Base-by-base conservation (phyloP, 2,888 invertebrate species). In the Drosophila gaucha region DNA sequence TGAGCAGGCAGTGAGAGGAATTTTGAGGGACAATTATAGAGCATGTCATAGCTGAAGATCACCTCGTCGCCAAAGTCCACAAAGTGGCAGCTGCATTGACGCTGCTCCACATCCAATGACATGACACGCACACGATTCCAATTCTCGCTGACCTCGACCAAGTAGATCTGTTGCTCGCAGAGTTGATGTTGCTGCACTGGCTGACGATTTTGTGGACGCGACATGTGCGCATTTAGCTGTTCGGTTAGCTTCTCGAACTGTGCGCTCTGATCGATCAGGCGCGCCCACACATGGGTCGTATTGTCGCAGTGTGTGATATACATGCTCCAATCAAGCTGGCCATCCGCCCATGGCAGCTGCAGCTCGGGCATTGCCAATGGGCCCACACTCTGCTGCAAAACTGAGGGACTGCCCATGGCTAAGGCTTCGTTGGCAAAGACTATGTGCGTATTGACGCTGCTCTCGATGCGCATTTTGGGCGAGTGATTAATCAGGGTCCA, bases 41-140 rank as follows among this genome's bases (percentile, higher is more conserved):
- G 92, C 63, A 93, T 92, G 24, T 92, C 89, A 10, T 93, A 90
- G 4, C 92, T 78, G 22, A 95, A 93, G 14, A 90, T 89, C 44
- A 94, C 94, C 67, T 94, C 94, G 74, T 95, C 96, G 0, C 96
- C 96, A 72, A 94, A 94, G 90, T 97, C 97, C 9, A 96, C 95
- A 67, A 96, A 94, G 76, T 95, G 95, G 52, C 95, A 95, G 9
- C 92, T 89, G 20, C 90, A 91, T 4, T 80, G 84, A 1, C 92
- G 93, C 26, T 92, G 91, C 1, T 92, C 91, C 20, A 92, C 92
- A 26, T 93, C 91, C n/a, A 90, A 59, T 24, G 91, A 88, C 41
- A 93, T 91, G 2, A 94, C 93, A 28, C 94, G 90, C 31, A 94
- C 92, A 70, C 94, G 91, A 93, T 86, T 93, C 94, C 89, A 94